phyloP scores from a whole-genome alignment of 1,140 invertebrate species.

The Choristoneura fumiferana region DNA sequence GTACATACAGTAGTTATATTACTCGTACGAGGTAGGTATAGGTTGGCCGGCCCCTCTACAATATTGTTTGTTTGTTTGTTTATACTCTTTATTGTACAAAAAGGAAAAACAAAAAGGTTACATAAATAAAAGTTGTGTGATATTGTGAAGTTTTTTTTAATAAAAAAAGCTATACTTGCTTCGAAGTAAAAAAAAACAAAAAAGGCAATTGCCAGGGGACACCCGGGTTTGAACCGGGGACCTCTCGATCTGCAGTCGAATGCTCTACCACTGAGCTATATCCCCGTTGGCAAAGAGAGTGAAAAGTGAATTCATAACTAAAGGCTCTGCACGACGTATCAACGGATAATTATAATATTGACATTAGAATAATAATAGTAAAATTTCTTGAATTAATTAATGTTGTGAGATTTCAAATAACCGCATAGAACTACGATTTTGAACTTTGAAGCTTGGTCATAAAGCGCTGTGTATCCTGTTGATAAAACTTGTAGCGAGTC shows the following conservation, averaged over 20 bases:
- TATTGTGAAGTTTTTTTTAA: too few species aligned
- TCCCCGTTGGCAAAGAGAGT: conserved; percentile 44
- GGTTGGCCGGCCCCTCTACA: too few species aligned
- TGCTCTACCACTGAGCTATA: conserved; percentile 57
- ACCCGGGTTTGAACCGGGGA: conserved; percentile 92
- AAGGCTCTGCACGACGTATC: neutral
- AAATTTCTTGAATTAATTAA: too few species aligned
- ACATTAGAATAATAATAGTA: too few species aligned
- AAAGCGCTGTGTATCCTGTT: neutral
- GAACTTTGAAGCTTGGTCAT: neutral
- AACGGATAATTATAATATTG: neutral
- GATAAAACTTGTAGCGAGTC: neutral
- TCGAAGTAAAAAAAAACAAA: neutral
- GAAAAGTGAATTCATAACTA: conserved; percentile 22
- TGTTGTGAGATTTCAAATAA: too few species aligned
- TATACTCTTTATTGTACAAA: too few species aligned
- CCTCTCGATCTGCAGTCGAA: conserved; percentile 90
- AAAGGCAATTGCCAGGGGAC: conserved; percentile 79
- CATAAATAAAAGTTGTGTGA: too few species aligned
- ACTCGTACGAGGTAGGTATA: too few species aligned
- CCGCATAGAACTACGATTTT: neutral
- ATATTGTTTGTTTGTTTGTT: too few species aligned
- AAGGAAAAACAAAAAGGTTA: too few species aligned
- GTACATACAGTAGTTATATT: too few species aligned
- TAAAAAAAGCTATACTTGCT: too few species aligned